A percentile compares a stretch with the other conserved stretches of the same genome.
Conservation (phyloP, 2,113 vertebrate genomes). For the Hippocampus guttulatus region DNA sequence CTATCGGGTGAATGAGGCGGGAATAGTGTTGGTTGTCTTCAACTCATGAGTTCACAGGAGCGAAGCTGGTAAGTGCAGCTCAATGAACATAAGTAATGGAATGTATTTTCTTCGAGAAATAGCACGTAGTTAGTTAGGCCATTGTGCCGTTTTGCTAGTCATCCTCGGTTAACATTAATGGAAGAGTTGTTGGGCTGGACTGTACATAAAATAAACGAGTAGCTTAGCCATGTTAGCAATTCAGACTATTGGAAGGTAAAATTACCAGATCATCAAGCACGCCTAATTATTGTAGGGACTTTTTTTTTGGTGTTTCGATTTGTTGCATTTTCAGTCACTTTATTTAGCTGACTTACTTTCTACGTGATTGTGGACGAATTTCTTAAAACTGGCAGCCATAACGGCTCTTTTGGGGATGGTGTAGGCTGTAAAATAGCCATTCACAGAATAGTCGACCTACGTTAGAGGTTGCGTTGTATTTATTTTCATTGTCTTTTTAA, state of each 20-base stretch:
- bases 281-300: background rate
- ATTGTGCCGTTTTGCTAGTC: background rate
- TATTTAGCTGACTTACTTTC: background rate
- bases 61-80: conserved; percentile 60
- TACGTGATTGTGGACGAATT: background rate
- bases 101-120: background rate
- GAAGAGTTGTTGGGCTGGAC: background rate
- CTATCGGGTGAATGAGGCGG: conserved; percentile 34
- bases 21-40: conserved; percentile 49
- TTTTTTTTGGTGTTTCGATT: background rate
- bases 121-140: background rate
- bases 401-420: background rate
- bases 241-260: conserved; percentile 20
- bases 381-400: background rate
- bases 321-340: background rate
- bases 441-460: background rate
- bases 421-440: background rate
- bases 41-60: conserved; percentile 56
- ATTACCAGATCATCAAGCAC: background rate
- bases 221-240: conserved; percentile 48
- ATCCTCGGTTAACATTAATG: background rate
- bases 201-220: conserved; percentile 26
- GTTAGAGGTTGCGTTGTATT: background rate
- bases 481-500: background rate
- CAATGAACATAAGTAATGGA: conserved; percentile 36